Evolutionary conservation across 1,140 invertebrate species (phyloP), one percentile per base, ranked within the genome.

Genomic region (Drosophila yakuba): DNA sequence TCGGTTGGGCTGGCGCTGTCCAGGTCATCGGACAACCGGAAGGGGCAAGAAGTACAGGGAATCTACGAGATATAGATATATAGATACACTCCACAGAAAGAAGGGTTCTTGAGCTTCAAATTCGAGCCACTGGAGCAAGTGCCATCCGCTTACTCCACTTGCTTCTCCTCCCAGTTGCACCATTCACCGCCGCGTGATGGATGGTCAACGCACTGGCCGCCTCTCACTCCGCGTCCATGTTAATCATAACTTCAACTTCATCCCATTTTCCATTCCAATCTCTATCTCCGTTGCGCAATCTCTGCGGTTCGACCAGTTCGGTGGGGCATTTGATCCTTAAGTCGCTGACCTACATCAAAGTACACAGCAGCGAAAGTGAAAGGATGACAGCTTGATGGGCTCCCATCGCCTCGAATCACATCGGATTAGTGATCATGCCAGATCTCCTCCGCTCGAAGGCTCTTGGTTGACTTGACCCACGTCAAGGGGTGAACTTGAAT

Each of bases 291-390:
- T 74, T 74, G 47, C 52, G 59, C 72, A 74, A 74, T 47, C 54
- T 15, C 35, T 15, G 38, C 47, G 47, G 50, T 69, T 43, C 50
- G 58, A 72, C 68, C 68, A 71, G 68, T 50, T 58, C 28, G 41
- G 61, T 43, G 15, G 41, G 17, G 36, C 68, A 69, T 72, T 75
- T 74, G 72, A 74, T 74, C 72, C 72, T 74, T 74, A 50, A 75
- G 72, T 74, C 71, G 71, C 71, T 74, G 72, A 74, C 72, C 72
- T 45, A 74, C 71, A 75, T 74, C 69, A 56, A 48, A 64, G 44
- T 43, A 68, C 64, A 23, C 35, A 38, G 51, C 56, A 51, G 63
- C 52, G 51, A 74, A 74, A 74, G 72, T 74, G 72, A 74, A 74
- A 74, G 72, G 72, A 74, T 74, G 72, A 57, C 72, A 74, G 41